Percentiles rank a stretch among this genome's conserved stretches.
These are phyloP conservation scores for Fragum whitleyi DNA, from an alignment of 2,888 invertebrate genomes.

Conservation along the genomic window DNA sequence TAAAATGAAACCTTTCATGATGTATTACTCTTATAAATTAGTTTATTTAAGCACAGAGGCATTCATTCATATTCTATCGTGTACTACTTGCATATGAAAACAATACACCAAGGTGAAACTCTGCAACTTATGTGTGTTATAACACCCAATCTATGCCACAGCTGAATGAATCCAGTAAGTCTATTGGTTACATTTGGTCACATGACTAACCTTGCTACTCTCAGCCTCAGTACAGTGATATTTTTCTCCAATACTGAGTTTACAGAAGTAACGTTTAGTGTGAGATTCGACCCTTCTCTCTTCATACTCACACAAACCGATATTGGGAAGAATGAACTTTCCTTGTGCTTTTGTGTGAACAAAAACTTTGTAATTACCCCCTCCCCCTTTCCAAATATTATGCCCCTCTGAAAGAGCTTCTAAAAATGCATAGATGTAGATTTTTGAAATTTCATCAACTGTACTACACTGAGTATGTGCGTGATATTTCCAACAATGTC, in stretches of 20 bases:
- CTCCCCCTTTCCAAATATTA: too few species aligned
- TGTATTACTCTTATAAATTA: background rate
- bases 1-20: background rate
- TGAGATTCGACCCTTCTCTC: conserved; percentile 5
- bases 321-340: too few species aligned
- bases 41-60: background rate
- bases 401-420: too few species aligned
- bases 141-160: conserved; percentile 21
- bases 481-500: too few species aligned
- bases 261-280: conserved; percentile 16
- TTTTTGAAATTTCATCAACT: too few species aligned
- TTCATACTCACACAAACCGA: too few species aligned
- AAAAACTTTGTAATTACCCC: too few species aligned
- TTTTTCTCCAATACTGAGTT: conserved; percentile 26
- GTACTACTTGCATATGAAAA: background rate
- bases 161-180: background rate
- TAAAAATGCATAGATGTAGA: too few species aligned
- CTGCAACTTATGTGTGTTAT: conserved; percentile 10
- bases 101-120: conserved; percentile 13
- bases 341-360: too few species aligned
- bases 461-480: too few species aligned
- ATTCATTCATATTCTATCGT: conserved; percentile 1
- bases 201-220: conserved; percentile 31
- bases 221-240: conserved; percentile 24
- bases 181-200: conserved; percentile 44